A percentile compares a stretch with the other conserved stretches of the same genome.
phyloP scores from a whole-genome alignment of 2,888 invertebrate genomes.

The Drosophila stalkeri region DNA sequence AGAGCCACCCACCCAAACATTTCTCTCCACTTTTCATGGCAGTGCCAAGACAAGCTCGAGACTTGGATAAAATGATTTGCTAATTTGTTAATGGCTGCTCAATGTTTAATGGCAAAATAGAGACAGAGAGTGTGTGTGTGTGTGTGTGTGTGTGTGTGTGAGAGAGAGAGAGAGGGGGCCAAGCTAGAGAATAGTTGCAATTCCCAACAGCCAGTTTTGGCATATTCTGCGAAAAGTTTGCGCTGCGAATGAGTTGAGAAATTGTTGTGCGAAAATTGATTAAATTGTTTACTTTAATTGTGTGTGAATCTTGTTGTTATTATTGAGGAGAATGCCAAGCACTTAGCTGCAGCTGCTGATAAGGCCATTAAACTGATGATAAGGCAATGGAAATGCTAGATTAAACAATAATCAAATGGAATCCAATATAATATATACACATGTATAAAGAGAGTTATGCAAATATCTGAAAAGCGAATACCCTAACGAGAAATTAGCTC shows the following conservation, averaged over 20 bases:
- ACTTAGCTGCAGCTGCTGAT: slow-evolving; percentile 39
- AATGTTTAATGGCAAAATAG: slow-evolving; percentile 60
- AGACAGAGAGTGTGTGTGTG: background rate
- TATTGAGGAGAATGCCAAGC: background rate
- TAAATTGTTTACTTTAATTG: slow-evolving; percentile 59
- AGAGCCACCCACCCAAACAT: background rate
- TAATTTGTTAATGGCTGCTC: slow-evolving; percentile 70
- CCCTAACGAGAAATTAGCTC: background rate
- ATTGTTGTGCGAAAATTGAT: slow-evolving; percentile 50
- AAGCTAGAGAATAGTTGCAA: slow-evolving; percentile 21
- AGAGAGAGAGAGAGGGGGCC: background rate
- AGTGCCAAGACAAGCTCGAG: slow-evolving; percentile 18
- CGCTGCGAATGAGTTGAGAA: slow-evolving; percentile 44
- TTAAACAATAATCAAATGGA: slow-evolving; percentile 13
- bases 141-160: background rate
- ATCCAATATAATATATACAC: background rate
- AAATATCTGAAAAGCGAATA: background rate
- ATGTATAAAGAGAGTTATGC: background rate
- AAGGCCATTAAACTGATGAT: slow-evolving; percentile 21
- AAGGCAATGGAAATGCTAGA: slow-evolving; percentile 32
- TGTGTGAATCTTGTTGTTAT: slow-evolving; percentile 25
- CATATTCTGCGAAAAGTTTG: slow-evolving; percentile 40
- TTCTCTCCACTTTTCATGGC: background rate
- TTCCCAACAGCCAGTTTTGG: slow-evolving; percentile 34
- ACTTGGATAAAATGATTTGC: slow-evolving; percentile 55